Conservation (phyloP, 2,113 vertebrate genomes). For the Ascaphus truei region DNA sequence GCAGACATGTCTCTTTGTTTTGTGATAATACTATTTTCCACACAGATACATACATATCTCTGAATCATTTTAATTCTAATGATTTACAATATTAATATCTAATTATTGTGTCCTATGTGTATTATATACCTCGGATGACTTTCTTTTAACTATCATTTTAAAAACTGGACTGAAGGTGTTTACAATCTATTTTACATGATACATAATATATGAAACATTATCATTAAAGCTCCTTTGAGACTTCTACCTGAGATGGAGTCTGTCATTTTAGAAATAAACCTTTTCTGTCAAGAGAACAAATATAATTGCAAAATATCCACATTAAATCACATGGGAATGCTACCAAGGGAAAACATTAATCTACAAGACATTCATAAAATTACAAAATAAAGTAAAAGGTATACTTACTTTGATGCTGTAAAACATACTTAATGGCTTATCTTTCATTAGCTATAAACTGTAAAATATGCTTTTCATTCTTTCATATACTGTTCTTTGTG, state of each 20-base stretch:
- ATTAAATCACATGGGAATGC: slow-evolving; percentile 9
- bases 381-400: slow-evolving; percentile 5
- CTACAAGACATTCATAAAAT: slow-evolving; percentile 5
- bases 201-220: slow-evolving; percentile 9
- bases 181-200: slow-evolving; percentile 16
- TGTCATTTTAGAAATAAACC: slow-evolving; percentile 15
- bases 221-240: slow-evolving; percentile 3
- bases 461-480: no score
- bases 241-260: neutral
- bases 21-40: no score
- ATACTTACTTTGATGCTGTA: slow-evolving; percentile 2
- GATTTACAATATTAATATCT: neutral
- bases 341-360: slow-evolving; percentile 16
- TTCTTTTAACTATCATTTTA: slow-evolving; percentile 1
- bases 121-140: neutral
- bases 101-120: neutral
- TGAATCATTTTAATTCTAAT: neutral
- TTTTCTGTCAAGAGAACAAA: slow-evolving; percentile 30
- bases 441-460: neutral
- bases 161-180: neutral
- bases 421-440: neutral
- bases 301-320: slow-evolving; percentile 8
- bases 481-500: no score
- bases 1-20: no score
- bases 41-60: no score